Percentiles rank a stretch among this genome's conserved stretches.
Evolutionary conservation across 64 coral and sea anemone species (phyloP).

Genomic region (Montipora capricornis): DNA sequence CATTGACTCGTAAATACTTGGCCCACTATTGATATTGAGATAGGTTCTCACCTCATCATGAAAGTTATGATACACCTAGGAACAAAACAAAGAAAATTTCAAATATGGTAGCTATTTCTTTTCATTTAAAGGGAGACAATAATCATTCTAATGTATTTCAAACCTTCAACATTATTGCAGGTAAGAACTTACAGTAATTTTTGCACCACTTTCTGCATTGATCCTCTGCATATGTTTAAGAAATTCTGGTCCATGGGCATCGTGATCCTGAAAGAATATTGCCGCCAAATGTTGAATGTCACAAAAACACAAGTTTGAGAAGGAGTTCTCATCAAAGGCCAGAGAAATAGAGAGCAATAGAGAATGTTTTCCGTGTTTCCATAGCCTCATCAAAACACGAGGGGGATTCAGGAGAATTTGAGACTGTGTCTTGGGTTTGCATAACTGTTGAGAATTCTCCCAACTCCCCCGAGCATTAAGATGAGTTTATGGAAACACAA

Average conservation of each 20-base stretch:
- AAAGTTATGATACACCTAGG: slow-evolving; percentile 98
- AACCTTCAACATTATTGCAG: neutral
- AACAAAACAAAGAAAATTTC: slow-evolving; percentile 3
- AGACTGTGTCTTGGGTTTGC: too few relatives aligned
- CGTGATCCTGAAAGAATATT: slow-evolving; percentile 82
- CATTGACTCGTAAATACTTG: too few relatives aligned
- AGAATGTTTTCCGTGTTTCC: too few relatives aligned
- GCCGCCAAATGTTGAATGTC: neutral
- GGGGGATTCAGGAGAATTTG: too few relatives aligned
- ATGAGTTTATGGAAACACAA: too few relatives aligned
- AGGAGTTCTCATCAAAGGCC: too few relatives aligned
- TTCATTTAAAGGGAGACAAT: too few relatives aligned
- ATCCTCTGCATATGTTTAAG: slow-evolving; percentile 97
- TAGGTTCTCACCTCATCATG: slow-evolving; percentile 85
- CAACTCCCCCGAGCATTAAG: too few relatives aligned
- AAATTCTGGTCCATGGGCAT: slow-evolving; percentile 98
- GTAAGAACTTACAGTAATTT: slow-evolving; percentile 51
- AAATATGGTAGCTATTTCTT: neutral
- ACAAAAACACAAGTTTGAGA: neutral
- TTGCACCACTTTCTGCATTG: slow-evolving; percentile 90
- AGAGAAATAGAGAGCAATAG: too few relatives aligned
- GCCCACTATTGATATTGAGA: neutral
- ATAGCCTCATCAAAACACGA: neutral
- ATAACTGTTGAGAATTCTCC: too few relatives aligned
- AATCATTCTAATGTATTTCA: neutral